phyloP scores from a whole-genome alignment of 2,113 vertebrate species.

The Crocuta crocuta region DNA sequence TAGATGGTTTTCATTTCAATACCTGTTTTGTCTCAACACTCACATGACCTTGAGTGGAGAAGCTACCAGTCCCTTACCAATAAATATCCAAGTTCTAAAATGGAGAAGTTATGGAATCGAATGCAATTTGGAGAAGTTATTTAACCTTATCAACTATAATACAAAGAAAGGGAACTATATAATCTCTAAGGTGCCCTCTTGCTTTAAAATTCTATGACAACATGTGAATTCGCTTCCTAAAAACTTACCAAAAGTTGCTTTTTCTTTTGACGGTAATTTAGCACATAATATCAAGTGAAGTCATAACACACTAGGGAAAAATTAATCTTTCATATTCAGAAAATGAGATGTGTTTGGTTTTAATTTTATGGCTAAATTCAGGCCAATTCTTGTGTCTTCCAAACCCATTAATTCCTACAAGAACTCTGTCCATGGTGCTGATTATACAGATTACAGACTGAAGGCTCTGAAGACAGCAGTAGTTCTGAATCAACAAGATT shows the following conservation, averaged over 20 bases:
- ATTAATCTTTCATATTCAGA: neutral
- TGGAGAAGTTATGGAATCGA: neutral
- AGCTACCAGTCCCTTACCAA: too few relatives aligned
- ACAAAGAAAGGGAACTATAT: neutral
- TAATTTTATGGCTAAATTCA: constrained; percentile 62
- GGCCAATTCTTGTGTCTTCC: constrained; percentile 29
- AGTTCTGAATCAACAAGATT: neutral
- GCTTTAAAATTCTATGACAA: constrained; percentile 35
- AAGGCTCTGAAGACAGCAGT: neutral
- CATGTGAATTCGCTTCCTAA: constrained; percentile 20
- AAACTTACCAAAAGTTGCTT: neutral
- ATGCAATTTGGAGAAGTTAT: neutral
- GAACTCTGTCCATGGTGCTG: constrained; percentile 89
- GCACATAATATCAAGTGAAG: constrained; percentile 1
- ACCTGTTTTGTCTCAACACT: neutral
- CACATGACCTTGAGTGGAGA: neutral
- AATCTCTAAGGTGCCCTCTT: neutral
- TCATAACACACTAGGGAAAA: neutral
- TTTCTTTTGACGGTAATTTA: constrained; percentile 35
- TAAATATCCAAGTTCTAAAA: too few relatives aligned
- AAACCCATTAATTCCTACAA: accelerated
- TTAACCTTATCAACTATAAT: neutral
- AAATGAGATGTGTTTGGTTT: constrained; percentile 57
- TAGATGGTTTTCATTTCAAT: neutral
- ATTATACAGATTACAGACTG: neutral